A percentile compares a stretch with the other conserved stretches of the same genome.
Conservation (phyloP, 2,113 vertebrate species). For the Odocoileus hemionus region DNA sequence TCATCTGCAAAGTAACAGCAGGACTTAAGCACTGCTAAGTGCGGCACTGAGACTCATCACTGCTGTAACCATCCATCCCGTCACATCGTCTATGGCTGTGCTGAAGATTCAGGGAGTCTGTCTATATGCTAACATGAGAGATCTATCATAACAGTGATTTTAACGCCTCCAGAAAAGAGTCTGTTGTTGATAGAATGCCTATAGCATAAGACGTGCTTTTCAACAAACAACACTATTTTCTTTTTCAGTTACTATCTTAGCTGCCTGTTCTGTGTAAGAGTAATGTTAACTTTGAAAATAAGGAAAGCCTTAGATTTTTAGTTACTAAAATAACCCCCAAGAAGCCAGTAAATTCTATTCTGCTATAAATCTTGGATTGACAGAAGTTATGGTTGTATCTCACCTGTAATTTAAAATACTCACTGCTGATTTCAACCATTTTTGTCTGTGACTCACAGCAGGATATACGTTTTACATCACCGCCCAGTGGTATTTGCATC, state of each 20-base stretch:
- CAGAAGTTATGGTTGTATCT: background rate
- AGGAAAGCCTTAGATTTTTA: background rate
- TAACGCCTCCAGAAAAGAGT: background rate
- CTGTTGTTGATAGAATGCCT: background rate
- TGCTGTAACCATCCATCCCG: background rate
- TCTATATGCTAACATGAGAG: background rate
- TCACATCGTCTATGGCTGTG: background rate
- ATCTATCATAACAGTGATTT: background rate
- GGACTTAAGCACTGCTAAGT: constrained; percentile 49
- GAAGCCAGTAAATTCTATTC: background rate
- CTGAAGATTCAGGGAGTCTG: constrained; percentile 8
- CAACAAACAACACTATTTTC: background rate
- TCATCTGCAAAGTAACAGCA: constrained; percentile 59
- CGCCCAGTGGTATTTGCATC: background rate
- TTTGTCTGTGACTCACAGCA: background rate
- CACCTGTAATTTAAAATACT: constrained; percentile 3
- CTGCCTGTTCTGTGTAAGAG: background rate
- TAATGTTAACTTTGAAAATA: constrained; percentile 5
- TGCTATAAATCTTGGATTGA: background rate
- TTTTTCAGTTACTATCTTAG: background rate
- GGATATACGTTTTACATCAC: background rate
- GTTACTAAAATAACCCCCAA: background rate
- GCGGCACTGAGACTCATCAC: background rate
- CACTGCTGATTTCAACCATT: background rate
- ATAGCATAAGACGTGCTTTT: background rate